A percentile compares a stretch with the other conserved stretches of the same genome.
phyloP scores from a whole-genome alignment of 2,888 invertebrate genomes.

The Standfussiana lucernea region DNA sequence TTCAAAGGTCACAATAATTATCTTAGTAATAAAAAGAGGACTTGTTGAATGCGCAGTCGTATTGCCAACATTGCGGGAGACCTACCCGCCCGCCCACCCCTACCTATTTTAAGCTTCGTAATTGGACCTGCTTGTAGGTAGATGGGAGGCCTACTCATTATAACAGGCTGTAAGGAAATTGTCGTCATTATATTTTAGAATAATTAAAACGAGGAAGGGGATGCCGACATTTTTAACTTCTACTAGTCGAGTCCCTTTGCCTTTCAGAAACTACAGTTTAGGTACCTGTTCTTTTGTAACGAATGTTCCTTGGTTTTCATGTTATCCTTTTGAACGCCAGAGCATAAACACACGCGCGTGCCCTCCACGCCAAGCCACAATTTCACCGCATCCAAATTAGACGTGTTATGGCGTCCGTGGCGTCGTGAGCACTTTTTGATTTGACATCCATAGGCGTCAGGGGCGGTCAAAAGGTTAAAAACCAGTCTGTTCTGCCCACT shows the following conservation, averaged over 20 bases:
- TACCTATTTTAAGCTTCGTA: slow-evolving; percentile 30
- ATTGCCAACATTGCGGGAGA: not conserved
- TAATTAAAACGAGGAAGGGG: not conserved
- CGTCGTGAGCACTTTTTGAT: no score
- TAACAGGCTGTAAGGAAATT: slow-evolving; percentile 6
- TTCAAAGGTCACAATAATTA: slow-evolving; percentile 39
- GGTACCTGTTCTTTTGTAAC: not conserved
- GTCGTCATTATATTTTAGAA: slow-evolving; percentile 27
- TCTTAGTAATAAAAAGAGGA: slow-evolving; percentile 30
- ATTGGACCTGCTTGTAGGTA: slow-evolving; percentile 18
- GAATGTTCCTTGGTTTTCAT: not conserved
- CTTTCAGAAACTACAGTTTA: not conserved
- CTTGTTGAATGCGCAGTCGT: slow-evolving; percentile 29
- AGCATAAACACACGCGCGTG: no score
- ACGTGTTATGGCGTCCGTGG: no score
- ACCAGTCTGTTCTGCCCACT: not conserved
- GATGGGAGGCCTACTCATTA: slow-evolving; percentile 2
- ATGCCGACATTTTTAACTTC: not conserved
- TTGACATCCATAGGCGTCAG: no score
- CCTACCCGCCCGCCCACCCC: not conserved
- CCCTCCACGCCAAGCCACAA: no score
- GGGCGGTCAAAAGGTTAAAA: no score
- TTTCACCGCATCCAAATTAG: no score
- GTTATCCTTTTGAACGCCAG: no score
- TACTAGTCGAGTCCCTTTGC: no score